Conservation (phyloP, 2,888 invertebrate species). For the Phorcus lineatus region DNA sequence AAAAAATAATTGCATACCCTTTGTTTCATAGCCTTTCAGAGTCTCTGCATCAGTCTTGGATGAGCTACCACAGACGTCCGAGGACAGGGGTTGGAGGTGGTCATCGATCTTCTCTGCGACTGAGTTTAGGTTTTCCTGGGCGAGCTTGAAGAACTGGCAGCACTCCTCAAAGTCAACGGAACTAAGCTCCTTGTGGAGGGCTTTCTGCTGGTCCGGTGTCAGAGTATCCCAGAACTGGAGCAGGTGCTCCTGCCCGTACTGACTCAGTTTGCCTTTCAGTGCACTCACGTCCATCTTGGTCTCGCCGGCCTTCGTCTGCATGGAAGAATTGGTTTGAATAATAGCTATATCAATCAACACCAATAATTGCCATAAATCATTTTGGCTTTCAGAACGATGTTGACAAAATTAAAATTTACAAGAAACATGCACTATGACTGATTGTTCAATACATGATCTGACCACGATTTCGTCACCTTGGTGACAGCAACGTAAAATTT, state of each 20-base stretch:
- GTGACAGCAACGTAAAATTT: too few species aligned
- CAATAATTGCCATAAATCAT: too few species aligned
- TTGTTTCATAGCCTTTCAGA: conserved; percentile 82
- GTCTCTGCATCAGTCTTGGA: conserved; percentile 81
- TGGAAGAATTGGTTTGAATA: too few species aligned
- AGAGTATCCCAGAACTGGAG: conserved; percentile 88
- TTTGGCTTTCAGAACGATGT: too few species aligned
- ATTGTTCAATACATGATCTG: too few species aligned
- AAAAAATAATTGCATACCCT: conserved; percentile 76
- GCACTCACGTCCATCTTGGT: conserved; percentile 53
- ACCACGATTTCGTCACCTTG: too few species aligned
- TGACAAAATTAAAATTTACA: too few species aligned
- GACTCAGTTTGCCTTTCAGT: conserved; percentile 73
- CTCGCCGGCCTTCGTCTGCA: too few species aligned
- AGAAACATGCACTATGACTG: too few species aligned
- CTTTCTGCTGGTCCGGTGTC: conserved; percentile 80
- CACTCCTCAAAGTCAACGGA: conserved; percentile 83
- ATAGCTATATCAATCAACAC: too few species aligned
- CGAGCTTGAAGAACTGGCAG: conserved; percentile 80
- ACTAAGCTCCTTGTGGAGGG: conserved; percentile 79
- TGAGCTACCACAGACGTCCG: conserved; percentile 87
- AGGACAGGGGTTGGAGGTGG: conserved; percentile 88
- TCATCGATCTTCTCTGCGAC: conserved; percentile 83
- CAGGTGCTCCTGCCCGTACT: conserved; percentile 87
- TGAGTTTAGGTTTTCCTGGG: conserved; percentile 50